These are phyloP conservation scores for Colaptes auratus DNA, from an alignment of 2,113 vertebrate species.

Conservation along the genomic window DNA sequence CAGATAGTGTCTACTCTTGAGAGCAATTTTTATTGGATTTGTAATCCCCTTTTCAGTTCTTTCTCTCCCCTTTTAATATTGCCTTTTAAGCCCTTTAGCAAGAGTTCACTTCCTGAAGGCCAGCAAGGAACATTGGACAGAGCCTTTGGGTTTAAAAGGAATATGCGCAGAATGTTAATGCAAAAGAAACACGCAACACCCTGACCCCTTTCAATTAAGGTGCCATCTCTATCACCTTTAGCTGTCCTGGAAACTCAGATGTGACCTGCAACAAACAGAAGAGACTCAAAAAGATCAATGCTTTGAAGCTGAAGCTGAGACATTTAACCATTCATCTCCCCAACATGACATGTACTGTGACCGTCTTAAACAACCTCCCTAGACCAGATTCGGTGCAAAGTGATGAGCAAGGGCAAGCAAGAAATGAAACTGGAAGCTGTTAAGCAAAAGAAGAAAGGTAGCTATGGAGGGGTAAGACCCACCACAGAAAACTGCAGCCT, in stretches of 20 bases:
- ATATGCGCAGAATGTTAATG: slow-evolving; percentile 60
- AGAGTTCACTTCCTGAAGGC: slow-evolving; percentile 36
- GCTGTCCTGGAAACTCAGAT: neutral
- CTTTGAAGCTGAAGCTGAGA: neutral
- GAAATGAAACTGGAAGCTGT: neutral
- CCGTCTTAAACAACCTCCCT: neutral
- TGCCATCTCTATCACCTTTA: slow-evolving; percentile 43
- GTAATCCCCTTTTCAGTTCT: slow-evolving; percentile 50
- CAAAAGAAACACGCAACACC: neutral
- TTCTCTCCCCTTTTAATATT: slow-evolving; percentile 44
- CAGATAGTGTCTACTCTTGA: slow-evolving; percentile 48
- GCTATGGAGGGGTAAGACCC: neutral
- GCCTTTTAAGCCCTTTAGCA: slow-evolving; percentile 33
- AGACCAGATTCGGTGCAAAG: neutral
- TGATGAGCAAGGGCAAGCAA: neutral
- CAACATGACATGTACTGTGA: accelerated
- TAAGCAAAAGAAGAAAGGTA: neutral
- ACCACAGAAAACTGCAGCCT: neutral
- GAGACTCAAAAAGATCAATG: neutral
- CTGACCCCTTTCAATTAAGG: slow-evolving; percentile 65
- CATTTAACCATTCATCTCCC: slow-evolving; percentile 13
- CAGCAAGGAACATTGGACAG: slow-evolving; percentile 22
- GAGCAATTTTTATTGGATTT: slow-evolving; percentile 55
- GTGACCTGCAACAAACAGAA: neutral
- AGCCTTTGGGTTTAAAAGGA: slow-evolving; percentile 46